A percentile compares a stretch with the other conserved stretches of the same genome.
phyloP scores from a whole-genome alignment of 2,888 invertebrate species.

The Morpho helenor region DNA sequence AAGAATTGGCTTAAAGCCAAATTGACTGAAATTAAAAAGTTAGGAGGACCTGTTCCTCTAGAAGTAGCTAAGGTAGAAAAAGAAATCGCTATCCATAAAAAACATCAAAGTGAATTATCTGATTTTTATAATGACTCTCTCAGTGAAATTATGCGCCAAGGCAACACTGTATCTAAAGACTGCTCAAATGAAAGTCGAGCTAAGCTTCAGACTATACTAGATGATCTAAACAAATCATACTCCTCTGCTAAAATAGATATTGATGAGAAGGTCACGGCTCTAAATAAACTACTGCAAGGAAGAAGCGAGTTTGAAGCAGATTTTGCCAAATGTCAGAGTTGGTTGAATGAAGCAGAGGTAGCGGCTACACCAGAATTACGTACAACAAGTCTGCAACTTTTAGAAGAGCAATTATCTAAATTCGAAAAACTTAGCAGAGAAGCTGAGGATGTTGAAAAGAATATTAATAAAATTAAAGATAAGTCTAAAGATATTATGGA shows the following conservation, averaged over 20 bases:
- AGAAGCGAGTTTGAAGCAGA: constrained; percentile 90
- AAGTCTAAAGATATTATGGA: constrained; percentile 89
- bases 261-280: constrained; percentile 83
- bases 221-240: constrained; percentile 85
- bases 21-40: constrained; percentile 85
- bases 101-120: constrained; percentile 86
- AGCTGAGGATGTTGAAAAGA: constrained; percentile 83
- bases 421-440: constrained; percentile 89
- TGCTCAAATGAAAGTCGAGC: constrained; percentile 86
- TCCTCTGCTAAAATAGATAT: constrained; percentile 86
- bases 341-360: constrained; percentile 95
- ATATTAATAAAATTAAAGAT: constrained; percentile 87
- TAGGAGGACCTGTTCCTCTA: constrained; percentile 88
- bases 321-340: constrained; percentile 88
- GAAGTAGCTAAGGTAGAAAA: constrained; percentile 90
- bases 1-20: constrained; percentile 90
- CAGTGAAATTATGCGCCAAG: constrained; percentile 87
- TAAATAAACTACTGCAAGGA: constrained; percentile 86
- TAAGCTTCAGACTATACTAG: constrained; percentile 82
- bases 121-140: constrained; percentile 87
- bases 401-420: constrained; percentile 93
- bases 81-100: constrained; percentile 87
- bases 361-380: constrained; percentile 90
- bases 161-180: constrained; percentile 87
- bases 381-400: constrained; percentile 87